Conservation (phyloP, 2,888 invertebrate genomes). For the Nematopogon swammerdamellus region DNA sequence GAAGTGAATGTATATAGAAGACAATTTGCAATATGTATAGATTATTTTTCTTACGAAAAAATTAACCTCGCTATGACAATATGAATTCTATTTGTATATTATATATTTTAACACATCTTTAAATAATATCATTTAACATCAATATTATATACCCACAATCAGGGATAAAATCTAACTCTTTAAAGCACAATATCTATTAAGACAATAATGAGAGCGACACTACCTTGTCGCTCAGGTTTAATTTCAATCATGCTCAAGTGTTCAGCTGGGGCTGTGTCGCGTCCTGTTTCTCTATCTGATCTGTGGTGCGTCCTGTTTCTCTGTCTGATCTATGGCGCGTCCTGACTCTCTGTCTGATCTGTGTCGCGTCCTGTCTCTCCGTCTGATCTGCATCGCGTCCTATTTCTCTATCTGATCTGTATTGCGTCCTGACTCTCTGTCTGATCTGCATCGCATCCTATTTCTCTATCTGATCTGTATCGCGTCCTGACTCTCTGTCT, state of each 20-base stretch:
- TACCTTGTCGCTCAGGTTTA: neutral
- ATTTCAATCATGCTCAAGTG: neutral
- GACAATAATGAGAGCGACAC: neutral
- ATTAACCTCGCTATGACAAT: constrained; percentile 12
- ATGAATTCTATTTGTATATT: constrained; percentile 18
- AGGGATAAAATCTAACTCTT: constrained; percentile 13
- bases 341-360: no score
- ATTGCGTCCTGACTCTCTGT: no score
- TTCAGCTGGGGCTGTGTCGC: no score
- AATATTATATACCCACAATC: constrained; percentile 10
- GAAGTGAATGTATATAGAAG: constrained; percentile 1
- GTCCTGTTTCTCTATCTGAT: no score
- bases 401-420: no score
- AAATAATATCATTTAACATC: constrained; percentile 15
- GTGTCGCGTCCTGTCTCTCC: no score
- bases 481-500: no score
- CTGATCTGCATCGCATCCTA: no score
- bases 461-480: no score
- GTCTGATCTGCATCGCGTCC: no score
- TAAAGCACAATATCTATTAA: constrained; percentile 4
- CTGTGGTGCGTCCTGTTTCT: no score
- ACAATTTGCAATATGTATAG: constrained; percentile 7
- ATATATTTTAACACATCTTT: constrained; percentile 19
- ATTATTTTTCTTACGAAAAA: constrained; percentile 11
- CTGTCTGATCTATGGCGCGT: no score